Evolutionary conservation across 2,797 vertebrate genomes (phyloP), one percentile per base, ranked within the genome.

Genomic region (Helostoma temminkii): DNA sequence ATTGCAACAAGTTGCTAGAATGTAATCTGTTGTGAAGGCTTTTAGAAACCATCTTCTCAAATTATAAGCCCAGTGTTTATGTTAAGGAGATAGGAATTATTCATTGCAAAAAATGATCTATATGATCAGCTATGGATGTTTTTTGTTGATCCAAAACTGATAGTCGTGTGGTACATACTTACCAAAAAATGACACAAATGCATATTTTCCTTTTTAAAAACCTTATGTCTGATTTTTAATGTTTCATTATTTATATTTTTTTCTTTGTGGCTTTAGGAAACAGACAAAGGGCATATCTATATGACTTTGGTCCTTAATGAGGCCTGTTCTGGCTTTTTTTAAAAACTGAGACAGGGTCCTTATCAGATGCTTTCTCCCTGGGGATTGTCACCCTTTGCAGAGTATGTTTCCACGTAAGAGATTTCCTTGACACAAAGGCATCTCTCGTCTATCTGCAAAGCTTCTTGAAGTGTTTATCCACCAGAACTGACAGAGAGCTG

Each of bases 391-490:
- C 88, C 89, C 91, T 86, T 88, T 88, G 84, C 61, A 53, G 80
- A 88, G 82, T 83, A 83, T 60, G 86, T 90, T 88, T 91, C 86
- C 87, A 91, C 85, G 83, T 91, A 90, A 89, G 89, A 93, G 89
- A 89, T 90, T 89, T 89, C 82, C 81, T 82, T 90, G 88, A 91
- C 90, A 92, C 89, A 88, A 89, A 92, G 91, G 91, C 91, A 91
- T 90, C 89, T 90, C 83, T 88, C 85, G 80, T 92, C 89, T 91
- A 89, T 91, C 90, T 91, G 88, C 85, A 88, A 89, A 92, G 89
- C 89, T 91, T 89, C 90, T 88, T 90, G 89, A 92, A 91, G 90
- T 93, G 93, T 93, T 93, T 93, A 93, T 93, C 90, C 90, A 93
- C 83, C 89, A 92, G 92, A 92, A 93, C 89, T 92, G 92, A 93